These are phyloP conservation scores for Myoxocephalus aenaeus DNA, from an alignment of 2,797 vertebrate species.

Conservation along the genomic window DNA sequence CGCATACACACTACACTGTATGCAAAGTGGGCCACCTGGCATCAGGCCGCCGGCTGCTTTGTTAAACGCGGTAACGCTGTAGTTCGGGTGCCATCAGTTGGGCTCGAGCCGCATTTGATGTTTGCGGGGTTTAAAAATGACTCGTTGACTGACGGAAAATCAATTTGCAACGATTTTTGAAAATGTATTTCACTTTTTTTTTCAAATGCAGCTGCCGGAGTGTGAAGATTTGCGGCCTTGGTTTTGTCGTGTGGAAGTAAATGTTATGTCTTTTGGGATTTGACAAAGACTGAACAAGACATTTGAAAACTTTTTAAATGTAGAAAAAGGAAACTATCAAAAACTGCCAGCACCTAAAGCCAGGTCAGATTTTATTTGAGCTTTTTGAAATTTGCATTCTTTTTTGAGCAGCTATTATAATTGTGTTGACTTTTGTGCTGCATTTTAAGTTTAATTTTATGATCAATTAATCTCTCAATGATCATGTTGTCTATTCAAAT, in stretches of 20 bases:
- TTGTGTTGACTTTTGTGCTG: too few species aligned
- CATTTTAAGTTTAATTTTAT: too few species aligned
- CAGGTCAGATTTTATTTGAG: too few species aligned
- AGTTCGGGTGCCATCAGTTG: background rate
- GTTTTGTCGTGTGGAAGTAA: background rate
- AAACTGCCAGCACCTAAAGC: too few species aligned
- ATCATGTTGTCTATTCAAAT: background rate
- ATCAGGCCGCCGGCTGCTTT: conserved; percentile 10
- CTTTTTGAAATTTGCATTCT: too few species aligned
- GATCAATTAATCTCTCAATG: too few species aligned
- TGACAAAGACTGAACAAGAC: background rate
- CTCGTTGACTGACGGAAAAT: background rate
- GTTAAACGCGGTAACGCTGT: background rate
- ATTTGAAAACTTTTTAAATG: background rate
- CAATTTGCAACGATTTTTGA: background rate
- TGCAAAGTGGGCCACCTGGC: conserved; percentile 77
- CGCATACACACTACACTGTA: conserved; percentile 15
- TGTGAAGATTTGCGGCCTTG: background rate
- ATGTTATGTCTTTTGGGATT: background rate
- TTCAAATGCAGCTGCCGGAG: background rate
- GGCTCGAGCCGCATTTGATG: background rate
- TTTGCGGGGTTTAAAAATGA: background rate
- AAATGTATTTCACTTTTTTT: background rate
- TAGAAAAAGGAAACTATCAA: too few species aligned
- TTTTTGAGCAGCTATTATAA: too few species aligned